Evolutionary conservation across 37 sponge, comb jelly and placozoan species (phyloP).

Genomic region (Theonella swinhoei): DNA sequence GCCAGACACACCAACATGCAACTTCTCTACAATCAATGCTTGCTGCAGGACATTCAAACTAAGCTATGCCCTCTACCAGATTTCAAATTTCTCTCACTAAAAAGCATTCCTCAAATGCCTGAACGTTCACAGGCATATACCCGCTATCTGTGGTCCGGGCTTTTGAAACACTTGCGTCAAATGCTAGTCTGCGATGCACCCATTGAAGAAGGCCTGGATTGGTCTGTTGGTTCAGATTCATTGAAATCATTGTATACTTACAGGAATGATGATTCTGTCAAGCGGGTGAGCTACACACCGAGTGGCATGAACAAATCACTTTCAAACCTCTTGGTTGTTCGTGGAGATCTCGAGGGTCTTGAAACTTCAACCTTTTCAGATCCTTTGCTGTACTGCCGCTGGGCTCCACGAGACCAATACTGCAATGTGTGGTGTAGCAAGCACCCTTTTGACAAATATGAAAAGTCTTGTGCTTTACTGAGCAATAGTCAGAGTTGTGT

Average conservation of each 20-base stretch:
- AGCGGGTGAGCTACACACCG: not conserved
- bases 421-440: constrained; percentile 39
- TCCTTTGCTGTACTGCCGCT: constrained; percentile 37
- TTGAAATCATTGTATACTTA: not conserved
- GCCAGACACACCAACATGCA: not conserved
- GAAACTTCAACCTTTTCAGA: constrained; percentile 39
- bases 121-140: constrained; percentile 69
- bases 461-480: constrained; percentile 74
- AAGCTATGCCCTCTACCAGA: constrained; percentile 59
- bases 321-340: constrained; percentile 56
- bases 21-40: constrained; percentile 32
- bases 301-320: constrained; percentile 56
- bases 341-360: constrained; percentile 58
- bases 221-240: constrained; percentile 21
- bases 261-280: not conserved
- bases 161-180: constrained; percentile 79
- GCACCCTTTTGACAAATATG: constrained; percentile 68
- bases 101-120: constrained; percentile 72
- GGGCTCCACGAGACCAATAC: constrained; percentile 13
- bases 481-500: constrained; percentile 74
- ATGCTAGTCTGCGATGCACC: constrained; percentile 79
- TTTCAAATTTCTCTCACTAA: constrained; percentile 76
- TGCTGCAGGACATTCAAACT: constrained; percentile 57
- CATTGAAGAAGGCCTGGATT: constrained; percentile 84
- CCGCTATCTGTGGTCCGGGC: constrained; percentile 73